These are phyloP conservation scores for Crossaster papposus DNA, from an alignment of 53 echinoderm and acorn worm genomes.

Conservation along the genomic window DNA sequence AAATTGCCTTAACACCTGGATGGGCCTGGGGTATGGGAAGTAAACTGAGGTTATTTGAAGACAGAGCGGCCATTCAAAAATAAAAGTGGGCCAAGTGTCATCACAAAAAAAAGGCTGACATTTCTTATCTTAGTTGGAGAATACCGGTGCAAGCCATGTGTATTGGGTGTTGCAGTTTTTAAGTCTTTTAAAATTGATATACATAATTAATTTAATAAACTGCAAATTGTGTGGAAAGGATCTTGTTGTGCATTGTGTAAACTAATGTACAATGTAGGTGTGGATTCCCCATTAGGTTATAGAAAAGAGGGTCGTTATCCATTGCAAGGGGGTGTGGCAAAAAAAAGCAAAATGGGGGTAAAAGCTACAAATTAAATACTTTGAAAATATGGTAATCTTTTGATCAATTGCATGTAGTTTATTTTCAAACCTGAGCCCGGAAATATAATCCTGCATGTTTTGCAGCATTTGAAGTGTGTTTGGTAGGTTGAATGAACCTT, in stretches of 20 bases:
- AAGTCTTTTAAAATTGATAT: not conserved
- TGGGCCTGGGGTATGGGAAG: not conserved
- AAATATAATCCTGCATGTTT: not conserved
- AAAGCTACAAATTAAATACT: not conserved
- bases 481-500: not conserved
- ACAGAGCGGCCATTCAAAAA: constrained; percentile 7
- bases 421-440: not conserved
- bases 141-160: not conserved
- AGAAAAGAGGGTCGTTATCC: not conserved
- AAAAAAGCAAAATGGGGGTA: not conserved
- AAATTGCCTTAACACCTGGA: constrained; percentile 46
- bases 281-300: not conserved
- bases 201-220: not conserved
- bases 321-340: not conserved
- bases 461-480: not conserved
- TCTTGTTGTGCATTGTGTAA: not conserved
- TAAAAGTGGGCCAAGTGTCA: constrained; percentile 7
- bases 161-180: not conserved
- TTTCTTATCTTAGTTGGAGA: not conserved
- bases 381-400: not conserved
- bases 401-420: not conserved
- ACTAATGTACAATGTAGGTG: not conserved
- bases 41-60: constrained; percentile 30
- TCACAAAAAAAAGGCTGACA: not conserved
- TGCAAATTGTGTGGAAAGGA: not conserved